Conservation (phyloP, 2,797 vertebrate species). For the Gymnoscopelus microlampas region DNA sequence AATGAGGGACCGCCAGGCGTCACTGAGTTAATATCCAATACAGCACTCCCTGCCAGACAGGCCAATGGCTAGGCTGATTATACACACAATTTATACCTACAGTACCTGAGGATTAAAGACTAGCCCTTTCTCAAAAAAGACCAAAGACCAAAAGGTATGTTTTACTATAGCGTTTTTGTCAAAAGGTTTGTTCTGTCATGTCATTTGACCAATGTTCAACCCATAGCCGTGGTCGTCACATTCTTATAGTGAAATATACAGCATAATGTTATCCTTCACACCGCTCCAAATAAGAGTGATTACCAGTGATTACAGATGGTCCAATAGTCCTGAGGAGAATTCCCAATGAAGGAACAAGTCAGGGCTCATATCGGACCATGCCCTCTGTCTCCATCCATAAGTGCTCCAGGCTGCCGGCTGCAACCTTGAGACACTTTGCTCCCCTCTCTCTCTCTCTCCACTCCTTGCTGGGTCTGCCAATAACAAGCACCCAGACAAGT, state of each 20-base stretch:
- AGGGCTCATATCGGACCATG: constrained; percentile 47
- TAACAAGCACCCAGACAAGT: constrained; percentile 73
- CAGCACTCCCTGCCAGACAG: constrained; percentile 68
- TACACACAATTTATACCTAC: constrained; percentile 42
- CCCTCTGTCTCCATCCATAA: constrained; percentile 70
- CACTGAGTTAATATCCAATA: constrained; percentile 81
- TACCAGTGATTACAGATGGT: constrained; percentile 53
- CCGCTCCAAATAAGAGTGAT: constrained; percentile 44
- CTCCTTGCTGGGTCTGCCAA: constrained; percentile 70
- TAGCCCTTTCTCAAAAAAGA: constrained; percentile 16
- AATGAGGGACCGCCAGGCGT: constrained; percentile 87
- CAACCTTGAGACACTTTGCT: constrained; percentile 79
- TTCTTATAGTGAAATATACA: not conserved
- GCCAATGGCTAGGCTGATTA: constrained; percentile 52
- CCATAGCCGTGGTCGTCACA: not conserved
- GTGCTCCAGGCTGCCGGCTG: constrained; percentile 70
- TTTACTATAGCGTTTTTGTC: constrained; percentile 5
- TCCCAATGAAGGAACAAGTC: constrained; percentile 50
- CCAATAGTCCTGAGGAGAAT: constrained; percentile 56
- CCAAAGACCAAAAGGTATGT: no score
- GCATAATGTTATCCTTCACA: constrained; percentile 19
- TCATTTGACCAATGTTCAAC: not conserved
- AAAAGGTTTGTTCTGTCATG: not conserved
- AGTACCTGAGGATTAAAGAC: not conserved
- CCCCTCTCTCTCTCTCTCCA: constrained; percentile 28